Conservation (phyloP, 2,888 invertebrate genomes). For the Idaea dimidiata region DNA sequence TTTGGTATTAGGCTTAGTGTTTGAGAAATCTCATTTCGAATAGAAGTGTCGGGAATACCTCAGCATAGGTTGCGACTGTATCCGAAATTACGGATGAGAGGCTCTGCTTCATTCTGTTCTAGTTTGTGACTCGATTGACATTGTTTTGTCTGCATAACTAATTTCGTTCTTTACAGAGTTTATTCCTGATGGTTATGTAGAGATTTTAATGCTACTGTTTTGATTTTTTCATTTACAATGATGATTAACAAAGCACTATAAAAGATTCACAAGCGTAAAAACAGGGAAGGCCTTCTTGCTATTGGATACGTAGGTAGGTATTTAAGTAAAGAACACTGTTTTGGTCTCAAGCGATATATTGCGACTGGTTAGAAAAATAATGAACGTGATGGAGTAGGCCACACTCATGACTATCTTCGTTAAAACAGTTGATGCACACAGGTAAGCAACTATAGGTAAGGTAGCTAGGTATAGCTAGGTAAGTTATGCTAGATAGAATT, state of each 20-base stretch:
- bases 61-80: constrained; percentile 25
- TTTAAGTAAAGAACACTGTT: too few relatives aligned
- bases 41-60: constrained; percentile 17
- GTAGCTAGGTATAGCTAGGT: too few relatives aligned
- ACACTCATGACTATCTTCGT: too few relatives aligned
- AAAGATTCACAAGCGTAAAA: too few relatives aligned
- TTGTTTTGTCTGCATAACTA: constrained; percentile 13
- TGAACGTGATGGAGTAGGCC: too few relatives aligned
- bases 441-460: too few relatives aligned
- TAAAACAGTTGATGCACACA: too few relatives aligned
- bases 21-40: constrained; percentile 26
- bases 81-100: constrained; percentile 21
- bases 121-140: constrained; percentile 24
- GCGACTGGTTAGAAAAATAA: too few relatives aligned
- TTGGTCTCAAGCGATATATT: too few relatives aligned
- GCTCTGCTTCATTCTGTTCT: constrained; percentile 26
- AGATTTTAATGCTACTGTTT: background rate
- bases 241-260: background rate
- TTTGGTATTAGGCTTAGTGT: constrained; percentile 17
- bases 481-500: too few relatives aligned
- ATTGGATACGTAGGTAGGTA: too few relatives aligned
- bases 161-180: background rate
- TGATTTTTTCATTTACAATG: background rate
- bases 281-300: too few relatives aligned
- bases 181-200: background rate